Conservation (phyloP, 2,113 vertebrate species). For the Ctenomys sociabilis region DNA sequence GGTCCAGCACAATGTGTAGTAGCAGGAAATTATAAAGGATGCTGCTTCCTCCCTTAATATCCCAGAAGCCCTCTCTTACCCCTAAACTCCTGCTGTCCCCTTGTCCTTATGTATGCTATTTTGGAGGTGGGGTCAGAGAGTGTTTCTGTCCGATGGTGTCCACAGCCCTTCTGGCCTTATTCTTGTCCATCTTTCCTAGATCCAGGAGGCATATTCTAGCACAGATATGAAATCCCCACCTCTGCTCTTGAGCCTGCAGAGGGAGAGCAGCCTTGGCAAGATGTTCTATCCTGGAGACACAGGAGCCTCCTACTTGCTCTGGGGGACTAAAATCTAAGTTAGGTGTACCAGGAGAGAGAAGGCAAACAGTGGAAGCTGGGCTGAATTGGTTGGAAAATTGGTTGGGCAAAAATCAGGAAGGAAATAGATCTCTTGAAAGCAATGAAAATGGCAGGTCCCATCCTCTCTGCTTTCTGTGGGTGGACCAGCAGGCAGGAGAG, state of each 20-base stretch:
- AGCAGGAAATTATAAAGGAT: neutral
- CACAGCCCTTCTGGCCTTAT: neutral
- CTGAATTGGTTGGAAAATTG: neutral
- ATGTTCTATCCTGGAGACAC: neutral
- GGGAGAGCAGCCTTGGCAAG: neutral
- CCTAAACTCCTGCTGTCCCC: neutral
- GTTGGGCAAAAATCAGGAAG: neutral
- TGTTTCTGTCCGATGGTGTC: neutral
- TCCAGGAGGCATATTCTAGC: neutral
- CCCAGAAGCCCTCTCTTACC: neutral
- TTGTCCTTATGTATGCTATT: neutral
- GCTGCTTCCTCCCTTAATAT: neutral
- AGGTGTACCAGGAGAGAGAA: neutral
- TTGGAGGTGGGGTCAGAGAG: neutral
- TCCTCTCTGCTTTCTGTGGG: neutral
- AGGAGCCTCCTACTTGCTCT: neutral
- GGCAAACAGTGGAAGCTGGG: neutral
- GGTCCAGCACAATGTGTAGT: neutral
- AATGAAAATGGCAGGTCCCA: neutral
- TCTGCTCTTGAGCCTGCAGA: neutral
- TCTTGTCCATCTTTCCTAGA: neutral
- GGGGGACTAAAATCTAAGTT: neutral
- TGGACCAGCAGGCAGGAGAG: neutral
- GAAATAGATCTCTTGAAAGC: neutral
- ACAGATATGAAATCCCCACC: neutral